Base-by-base conservation (phyloP, 2,113 vertebrate species). In the Ovibos moschatus region DNA sequence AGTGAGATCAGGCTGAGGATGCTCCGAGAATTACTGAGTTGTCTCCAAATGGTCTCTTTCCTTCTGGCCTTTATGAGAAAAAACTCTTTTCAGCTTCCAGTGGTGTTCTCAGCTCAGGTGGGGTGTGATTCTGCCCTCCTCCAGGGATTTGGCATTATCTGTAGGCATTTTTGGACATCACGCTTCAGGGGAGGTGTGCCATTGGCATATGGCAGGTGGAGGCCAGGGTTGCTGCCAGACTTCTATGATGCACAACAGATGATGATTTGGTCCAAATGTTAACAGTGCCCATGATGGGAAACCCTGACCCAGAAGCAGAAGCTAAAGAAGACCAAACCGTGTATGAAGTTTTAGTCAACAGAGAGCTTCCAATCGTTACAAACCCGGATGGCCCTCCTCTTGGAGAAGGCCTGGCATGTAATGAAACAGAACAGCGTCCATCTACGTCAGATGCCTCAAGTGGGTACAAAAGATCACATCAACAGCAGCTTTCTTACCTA, bases 391-490 rank as follows among this genome's bases (percentile, higher is more conserved):
- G n/a, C 36, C 86, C 40, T 71, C 51, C 78, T 94, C 71, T 84
- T 76, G 36, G 62, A 87, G 74, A 60, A 95, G 76, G 51, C 50
- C 50, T 82, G 87, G 45, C 33, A 25, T 76, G 43, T 40, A 78
- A 94, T 55, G 90, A 98, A 97, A 94, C n/a, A 97, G 92, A 95
- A 82, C 50, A 74, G 51, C 6, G 53, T 92, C 74, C 40, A 92
- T 98, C 96, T 99, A 96, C 98, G 98, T 99, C 99, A 99, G 91
- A 98, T 55, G 92, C 95, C 95, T 94, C 30, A 93, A 96, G 98
- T 98, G 97, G 98, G 97, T 97, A 97, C 96, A 98, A 98, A 94
- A 95, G 94, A 98, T 98, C 98, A 45, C 97, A 97, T 99, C 98
- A 98, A 99, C 98, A 98, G 19, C 8, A 40, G 91, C 62, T 97